Conservation (phyloP, 2,888 invertebrate genomes). For the Nephrotoma appendiculata region DNA sequence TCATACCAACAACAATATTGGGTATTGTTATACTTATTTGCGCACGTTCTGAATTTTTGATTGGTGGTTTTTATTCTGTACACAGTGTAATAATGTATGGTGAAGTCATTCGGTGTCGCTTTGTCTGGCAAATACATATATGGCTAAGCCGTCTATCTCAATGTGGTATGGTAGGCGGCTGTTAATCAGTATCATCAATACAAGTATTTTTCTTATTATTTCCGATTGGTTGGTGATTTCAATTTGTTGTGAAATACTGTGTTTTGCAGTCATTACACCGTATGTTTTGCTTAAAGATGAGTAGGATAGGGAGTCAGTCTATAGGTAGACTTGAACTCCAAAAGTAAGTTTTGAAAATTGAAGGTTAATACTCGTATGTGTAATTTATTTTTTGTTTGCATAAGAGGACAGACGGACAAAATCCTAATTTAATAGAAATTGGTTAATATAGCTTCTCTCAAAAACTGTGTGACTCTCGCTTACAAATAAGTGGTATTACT, state of each 20-base stretch:
- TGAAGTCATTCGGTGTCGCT: background rate
- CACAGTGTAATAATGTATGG: background rate
- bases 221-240: background rate
- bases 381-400: no score
- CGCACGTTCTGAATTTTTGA: background rate
- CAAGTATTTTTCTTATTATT: background rate
- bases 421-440: no score
- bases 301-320: no score
- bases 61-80: background rate
- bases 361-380: no score
- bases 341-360: no score
- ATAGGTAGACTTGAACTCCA: no score
- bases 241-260: background rate
- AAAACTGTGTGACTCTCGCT: no score
- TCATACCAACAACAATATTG: background rate
- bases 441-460: no score
- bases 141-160: background rate
- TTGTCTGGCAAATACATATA: background rate
- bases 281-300: no score
- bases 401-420: no score
- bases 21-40: background rate
- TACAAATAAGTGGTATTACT: no score
- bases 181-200: background rate
- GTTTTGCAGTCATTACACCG: background rate
- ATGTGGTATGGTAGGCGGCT: background rate